These are phyloP conservation scores for Taphrorychus bicolor DNA, from an alignment of 2,888 invertebrate genomes.

Conservation along the genomic window DNA sequence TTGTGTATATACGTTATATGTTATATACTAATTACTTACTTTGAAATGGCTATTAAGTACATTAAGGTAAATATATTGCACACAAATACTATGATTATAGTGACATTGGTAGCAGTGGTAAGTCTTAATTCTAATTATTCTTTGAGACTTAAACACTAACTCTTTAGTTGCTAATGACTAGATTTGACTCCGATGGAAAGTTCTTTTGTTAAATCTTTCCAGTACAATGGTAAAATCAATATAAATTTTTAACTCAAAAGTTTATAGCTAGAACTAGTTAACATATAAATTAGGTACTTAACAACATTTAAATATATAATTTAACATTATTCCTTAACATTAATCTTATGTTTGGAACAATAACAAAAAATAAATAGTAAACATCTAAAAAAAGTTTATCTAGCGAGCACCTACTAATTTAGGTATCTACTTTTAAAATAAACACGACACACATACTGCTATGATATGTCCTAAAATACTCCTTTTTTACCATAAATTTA, in stretches of 20 bases:
- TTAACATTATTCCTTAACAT: background rate
- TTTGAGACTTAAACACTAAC: too few species aligned
- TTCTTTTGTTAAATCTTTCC: slow-evolving; percentile 20
- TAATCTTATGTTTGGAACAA: background rate
- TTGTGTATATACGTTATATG: background rate
- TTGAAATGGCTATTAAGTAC: background rate
- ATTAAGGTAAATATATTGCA: background rate
- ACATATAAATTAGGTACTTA: slow-evolving; percentile 21
- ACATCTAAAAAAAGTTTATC: background rate
- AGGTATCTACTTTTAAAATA: background rate
- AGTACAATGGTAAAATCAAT: slow-evolving; percentile 28
- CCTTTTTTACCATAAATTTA: background rate
- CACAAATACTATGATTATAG: background rate
- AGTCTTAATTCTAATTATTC: background rate
- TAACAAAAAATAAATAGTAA: background rate
- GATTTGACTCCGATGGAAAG: slow-evolving; percentile 37
- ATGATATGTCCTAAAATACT: background rate
- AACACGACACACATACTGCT: background rate
- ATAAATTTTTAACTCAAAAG: slow-evolving; percentile 20
- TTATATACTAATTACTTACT: background rate
- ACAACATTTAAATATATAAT: background rate
- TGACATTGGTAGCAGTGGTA: background rate
- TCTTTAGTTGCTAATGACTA: slow-evolving; percentile 40
- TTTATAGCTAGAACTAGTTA: slow-evolving; percentile 38
- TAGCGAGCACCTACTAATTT: background rate